Percentiles rank a stretch among this genome's conserved stretches.
These are phyloP conservation scores for Arbacia lixula DNA, from an alignment of 53 echinoderm and acorn worm genomes.

Conservation along the genomic window DNA sequence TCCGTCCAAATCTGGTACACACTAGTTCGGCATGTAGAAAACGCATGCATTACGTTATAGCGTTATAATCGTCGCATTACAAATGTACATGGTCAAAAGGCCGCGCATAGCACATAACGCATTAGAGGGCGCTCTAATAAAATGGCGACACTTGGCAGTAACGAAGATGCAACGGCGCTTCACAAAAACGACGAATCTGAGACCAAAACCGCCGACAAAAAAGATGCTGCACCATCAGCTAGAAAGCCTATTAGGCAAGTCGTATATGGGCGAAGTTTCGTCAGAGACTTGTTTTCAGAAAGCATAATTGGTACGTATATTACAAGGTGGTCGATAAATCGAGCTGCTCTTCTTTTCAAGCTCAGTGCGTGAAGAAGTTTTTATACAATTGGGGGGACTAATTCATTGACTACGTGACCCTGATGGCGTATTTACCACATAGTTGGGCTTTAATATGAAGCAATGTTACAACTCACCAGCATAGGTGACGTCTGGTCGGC, in stretches of 20 bases:
- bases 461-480: too few species aligned
- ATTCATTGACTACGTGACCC: too few species aligned
- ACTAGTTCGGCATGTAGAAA: background rate
- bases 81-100: background rate
- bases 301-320: conserved; percentile 73
- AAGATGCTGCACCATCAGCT: background rate
- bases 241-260: conserved; percentile 14
- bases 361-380: too few species aligned
- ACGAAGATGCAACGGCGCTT: conserved; percentile 9
- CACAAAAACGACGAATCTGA: conserved; percentile 22
- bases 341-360: too few species aligned
- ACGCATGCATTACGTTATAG: background rate
- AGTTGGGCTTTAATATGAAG: too few species aligned
- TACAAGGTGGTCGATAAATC: too few species aligned
- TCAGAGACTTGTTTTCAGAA: conserved; percentile 76
- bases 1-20: conserved; percentile 25
- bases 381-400: too few species aligned
- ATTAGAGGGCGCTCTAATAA: conserved; percentile 42
- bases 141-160: conserved; percentile 66
- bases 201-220: background rate
- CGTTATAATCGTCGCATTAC: conserved; percentile 2
- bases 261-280: conserved; percentile 67
- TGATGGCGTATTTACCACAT: too few species aligned
- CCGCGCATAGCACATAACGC: background rate
- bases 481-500: too few species aligned